Base-by-base conservation (phyloP, 2,113 vertebrate genomes). In the Odontesthes bonariensis region DNA sequence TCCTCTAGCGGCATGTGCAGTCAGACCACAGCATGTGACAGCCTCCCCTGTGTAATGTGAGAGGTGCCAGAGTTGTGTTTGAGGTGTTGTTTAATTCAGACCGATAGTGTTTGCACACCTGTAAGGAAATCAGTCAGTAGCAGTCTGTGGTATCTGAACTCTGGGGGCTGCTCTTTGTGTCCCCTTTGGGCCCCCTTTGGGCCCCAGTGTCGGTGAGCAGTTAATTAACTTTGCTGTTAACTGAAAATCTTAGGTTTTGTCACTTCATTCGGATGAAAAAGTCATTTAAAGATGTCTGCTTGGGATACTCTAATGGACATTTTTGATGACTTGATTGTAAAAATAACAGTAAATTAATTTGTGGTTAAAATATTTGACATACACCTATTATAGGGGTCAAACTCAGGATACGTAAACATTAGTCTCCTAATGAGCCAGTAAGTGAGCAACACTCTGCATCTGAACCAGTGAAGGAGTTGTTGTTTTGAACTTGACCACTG, bases 1-100 rank as follows among this genome's bases (percentile, higher is more conserved):
- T 82, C 76, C 66, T 58, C 71, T 33, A 33, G 79, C 65, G 82
- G 83, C 78, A 89, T 89, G 86, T 74, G 79, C 17, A 31, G 86
- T 83, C 84, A 79, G 70, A 76, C 79, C 56, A 13, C 82, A 82
- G 85, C 89, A 89, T 92, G 90, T 91, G 89, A 89, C 90, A 40
- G 69, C 71, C 81, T 83, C 87, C 68, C 58, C 59, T 33, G 56
- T 88, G 88, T 85, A 88, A 90, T 22, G 66, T 83, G 91, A 91
- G 89, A 81, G 82, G 69, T 54, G 65, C 23, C 12, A 6, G 55
- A 60, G 77, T 60, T 40, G 74, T 31, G 57, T 73, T 63, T 3
- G 63, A 20, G 55, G 52, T 55, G 73, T 63, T 65, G 56, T 38
- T 76, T 47, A 58, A 78, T 80, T 85, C 77, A 60, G 63, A 69